Evolutionary conservation across 2,113 vertebrate species (phyloP).

Genomic region (Corythaixoides concolor): DNA sequence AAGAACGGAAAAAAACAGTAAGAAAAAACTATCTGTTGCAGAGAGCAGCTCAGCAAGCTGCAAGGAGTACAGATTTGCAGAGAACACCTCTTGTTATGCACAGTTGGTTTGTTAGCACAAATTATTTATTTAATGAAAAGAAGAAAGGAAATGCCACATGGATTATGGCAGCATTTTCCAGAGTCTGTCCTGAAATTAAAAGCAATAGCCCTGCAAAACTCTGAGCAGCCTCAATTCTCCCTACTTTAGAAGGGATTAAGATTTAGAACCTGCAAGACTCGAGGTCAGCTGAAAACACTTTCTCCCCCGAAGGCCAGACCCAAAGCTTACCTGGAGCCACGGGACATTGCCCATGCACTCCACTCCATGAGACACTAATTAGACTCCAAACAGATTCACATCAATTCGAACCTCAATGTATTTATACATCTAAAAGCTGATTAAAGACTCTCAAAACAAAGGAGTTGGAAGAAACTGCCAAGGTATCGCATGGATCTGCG

Average conservation of each 20-base stretch:
- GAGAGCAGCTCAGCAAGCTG: not conserved
- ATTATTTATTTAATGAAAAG: slow-evolving; percentile 31
- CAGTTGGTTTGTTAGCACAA: slow-evolving; percentile 9
- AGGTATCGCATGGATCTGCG: not conserved
- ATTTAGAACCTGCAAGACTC: not conserved
- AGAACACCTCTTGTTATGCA: not conserved
- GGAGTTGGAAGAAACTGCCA: not conserved
- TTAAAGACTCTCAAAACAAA: not conserved
- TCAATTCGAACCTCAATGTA: rapidly evolving
- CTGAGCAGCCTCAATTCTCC: not conserved
- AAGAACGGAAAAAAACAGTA: not conserved
- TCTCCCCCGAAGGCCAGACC: not conserved
- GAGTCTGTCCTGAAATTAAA: not conserved
- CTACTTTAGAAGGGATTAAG: not conserved
- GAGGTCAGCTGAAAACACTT: not conserved
- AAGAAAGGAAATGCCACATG: slow-evolving; percentile 7
- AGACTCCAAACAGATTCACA: not conserved
- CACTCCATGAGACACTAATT: not conserved
- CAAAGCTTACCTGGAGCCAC: rapidly evolving
- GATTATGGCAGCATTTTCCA: not conserved
- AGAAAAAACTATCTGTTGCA: not conserved
- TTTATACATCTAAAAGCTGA: not conserved
- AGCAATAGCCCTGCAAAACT: not conserved
- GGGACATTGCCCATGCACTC: not conserved
- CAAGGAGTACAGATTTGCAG: not conserved